These are phyloP conservation scores for Dermatemys mawii DNA, from an alignment of 2,113 vertebrate genomes.

Conservation along the genomic window DNA sequence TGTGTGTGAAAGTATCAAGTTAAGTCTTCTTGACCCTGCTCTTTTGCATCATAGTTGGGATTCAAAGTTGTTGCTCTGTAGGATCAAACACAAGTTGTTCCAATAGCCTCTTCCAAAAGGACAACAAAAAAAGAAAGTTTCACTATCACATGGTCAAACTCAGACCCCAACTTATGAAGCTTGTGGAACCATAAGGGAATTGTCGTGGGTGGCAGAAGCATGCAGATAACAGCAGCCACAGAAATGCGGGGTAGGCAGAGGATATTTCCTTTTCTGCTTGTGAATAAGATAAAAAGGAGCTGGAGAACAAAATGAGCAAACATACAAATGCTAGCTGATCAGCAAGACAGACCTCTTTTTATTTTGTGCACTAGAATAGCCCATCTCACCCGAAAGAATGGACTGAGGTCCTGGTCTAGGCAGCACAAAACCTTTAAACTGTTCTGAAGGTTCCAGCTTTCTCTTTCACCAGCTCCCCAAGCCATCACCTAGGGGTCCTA, in stretches of 20 bases:
- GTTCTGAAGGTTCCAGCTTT: background rate
- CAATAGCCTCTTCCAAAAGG: background rate
- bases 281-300: constrained; percentile 16
- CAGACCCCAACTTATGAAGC: background rate
- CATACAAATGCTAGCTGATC: background rate
- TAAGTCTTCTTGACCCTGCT: background rate
- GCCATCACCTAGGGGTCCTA: background rate
- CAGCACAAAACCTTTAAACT: background rate
- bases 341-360: background rate
- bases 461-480: background rate
- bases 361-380: background rate
- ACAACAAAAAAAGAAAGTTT: fast-evolving
- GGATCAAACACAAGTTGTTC: background rate
- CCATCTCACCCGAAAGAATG: background rate
- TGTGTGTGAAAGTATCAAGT: background rate
- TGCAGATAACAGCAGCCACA: constrained; percentile 26
- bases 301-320: background rate
- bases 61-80: background rate
- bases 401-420: background rate
- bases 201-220: background rate
- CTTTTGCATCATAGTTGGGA: background rate
- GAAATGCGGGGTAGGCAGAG: background rate
- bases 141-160: background rate
- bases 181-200: background rate
- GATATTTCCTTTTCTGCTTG: constrained; percentile 49